Evolutionary conservation across 2,797 vertebrate genomes (phyloP).

Genomic region (Alosa sapidissima): DNA sequence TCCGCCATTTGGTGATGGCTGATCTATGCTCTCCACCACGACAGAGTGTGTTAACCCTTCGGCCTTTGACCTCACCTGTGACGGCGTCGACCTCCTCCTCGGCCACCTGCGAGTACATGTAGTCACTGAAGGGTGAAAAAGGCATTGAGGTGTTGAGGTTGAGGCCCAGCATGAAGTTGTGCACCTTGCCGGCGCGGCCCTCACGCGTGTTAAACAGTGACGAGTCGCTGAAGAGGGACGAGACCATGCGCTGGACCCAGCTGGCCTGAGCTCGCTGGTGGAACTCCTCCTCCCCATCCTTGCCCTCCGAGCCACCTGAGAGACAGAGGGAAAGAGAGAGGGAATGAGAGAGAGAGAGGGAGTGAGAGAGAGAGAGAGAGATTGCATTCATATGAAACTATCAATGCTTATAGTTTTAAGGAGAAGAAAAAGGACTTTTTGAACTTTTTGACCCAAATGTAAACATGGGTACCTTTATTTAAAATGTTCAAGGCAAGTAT

Average conservation of each 20-base stretch:
- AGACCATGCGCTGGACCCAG: slow-evolving; percentile 94
- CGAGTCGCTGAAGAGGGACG: slow-evolving; percentile 87
- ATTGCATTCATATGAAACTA: background rate
- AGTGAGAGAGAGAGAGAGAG: background rate
- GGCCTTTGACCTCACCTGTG: slow-evolving; percentile 74
- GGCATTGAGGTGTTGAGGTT: slow-evolving; percentile 89
- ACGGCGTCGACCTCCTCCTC: slow-evolving; percentile 88
- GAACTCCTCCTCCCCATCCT: slow-evolving; percentile 73
- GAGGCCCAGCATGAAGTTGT: slow-evolving; percentile 98
- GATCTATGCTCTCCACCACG: no score
- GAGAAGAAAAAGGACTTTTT: no score
- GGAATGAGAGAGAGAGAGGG: background rate
- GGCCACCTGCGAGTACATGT: slow-evolving; percentile 60
- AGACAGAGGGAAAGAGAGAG: background rate
- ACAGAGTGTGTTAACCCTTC: background rate
- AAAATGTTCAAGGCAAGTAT: no score
- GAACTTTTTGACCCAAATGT: no score
- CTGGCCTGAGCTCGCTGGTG: slow-evolving; percentile 82
- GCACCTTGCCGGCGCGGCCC: slow-evolving; percentile 94
- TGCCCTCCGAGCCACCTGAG: slow-evolving; percentile 79
- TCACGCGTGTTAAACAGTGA: slow-evolving; percentile 93
- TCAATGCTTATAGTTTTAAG: no score
- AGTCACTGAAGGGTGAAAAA: slow-evolving; percentile 73
- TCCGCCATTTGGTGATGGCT: no score
- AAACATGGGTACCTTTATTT: no score